Evolutionary conservation across 2,113 vertebrate species (phyloP).

Genomic region (Syrrhaptes paradoxus): DNA sequence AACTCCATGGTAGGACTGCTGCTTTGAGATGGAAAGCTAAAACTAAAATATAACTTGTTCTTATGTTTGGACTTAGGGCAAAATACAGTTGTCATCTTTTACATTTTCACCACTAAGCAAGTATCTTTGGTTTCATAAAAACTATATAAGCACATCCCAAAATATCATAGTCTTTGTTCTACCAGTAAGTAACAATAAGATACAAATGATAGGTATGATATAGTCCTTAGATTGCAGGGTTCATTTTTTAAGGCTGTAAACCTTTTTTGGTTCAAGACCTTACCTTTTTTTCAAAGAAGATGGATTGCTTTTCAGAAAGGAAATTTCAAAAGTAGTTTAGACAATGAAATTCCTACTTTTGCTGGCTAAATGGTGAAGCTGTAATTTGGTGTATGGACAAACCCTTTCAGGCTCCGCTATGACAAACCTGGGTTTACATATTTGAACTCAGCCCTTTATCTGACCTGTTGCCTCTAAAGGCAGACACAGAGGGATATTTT

Average conservation of each 20-base stretch:
- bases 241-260: neutral
- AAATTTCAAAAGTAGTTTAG: neutral
- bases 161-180: neutral
- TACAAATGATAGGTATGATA: no score
- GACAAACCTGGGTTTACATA: neutral
- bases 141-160: fast-evolving
- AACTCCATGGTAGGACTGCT: fast-evolving
- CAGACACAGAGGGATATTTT: neutral
- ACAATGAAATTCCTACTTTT: neutral
- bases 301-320: neutral
- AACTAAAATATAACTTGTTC: neutral
- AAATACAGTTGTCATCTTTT: neutral
- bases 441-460: neutral
- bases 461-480: neutral
- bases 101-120: neutral
- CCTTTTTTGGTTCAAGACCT: neutral
- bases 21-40: neutral
- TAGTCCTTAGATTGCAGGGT: neutral
- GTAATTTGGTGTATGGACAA: neutral
- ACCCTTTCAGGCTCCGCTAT: neutral
- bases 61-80: neutral
- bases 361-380: neutral
- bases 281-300: neutral
- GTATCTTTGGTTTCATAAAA: neutral
- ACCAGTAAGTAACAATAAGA: neutral